phyloP scores from a whole-genome alignment of 2,797 vertebrate species.

The Crypturellus tataupa region DNA sequence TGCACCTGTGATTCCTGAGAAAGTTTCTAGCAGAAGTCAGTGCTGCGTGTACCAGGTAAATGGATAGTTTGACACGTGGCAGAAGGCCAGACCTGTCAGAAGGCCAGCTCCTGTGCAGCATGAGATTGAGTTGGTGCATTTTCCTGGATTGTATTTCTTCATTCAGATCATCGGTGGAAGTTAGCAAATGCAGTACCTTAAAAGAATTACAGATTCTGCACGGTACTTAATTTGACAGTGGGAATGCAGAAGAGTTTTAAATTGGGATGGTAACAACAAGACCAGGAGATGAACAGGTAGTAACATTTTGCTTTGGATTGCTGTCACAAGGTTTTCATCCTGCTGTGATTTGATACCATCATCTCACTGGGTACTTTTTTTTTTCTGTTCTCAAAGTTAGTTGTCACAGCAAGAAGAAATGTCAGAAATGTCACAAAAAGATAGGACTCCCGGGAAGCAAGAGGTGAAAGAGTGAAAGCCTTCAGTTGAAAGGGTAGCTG shows the following conservation, averaged over 20 bases:
- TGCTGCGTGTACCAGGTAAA: rapidly evolving
- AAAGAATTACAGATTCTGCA: not conserved
- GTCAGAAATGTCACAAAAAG: not conserved
- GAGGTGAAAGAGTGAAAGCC: not conserved
- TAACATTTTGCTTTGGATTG: not conserved
- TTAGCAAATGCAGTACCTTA: not conserved
- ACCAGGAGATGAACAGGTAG: not conserved
- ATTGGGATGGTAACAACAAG: not conserved
- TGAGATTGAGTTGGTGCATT: rapidly evolving
- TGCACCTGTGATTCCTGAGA: not conserved
- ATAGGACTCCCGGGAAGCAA: conserved; percentile 11
- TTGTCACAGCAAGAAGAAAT: not conserved
- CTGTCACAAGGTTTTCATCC: not conserved
- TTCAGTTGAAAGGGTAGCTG: not conserved
- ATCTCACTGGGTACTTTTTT: not conserved
- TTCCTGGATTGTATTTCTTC: not conserved
- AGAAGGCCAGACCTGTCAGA: not conserved
- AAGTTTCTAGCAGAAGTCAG: not conserved
- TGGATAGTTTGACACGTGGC: not conserved
- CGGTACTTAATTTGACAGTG: not conserved
- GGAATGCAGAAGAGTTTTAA: not conserved
- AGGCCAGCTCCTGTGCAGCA: rapidly evolving
- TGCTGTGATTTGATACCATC: not conserved
- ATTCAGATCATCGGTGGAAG: not conserved
- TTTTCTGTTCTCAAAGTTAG: not conserved